Conservation (phyloP, 2,113 vertebrate species). For the Tonatia bakeri region DNA sequence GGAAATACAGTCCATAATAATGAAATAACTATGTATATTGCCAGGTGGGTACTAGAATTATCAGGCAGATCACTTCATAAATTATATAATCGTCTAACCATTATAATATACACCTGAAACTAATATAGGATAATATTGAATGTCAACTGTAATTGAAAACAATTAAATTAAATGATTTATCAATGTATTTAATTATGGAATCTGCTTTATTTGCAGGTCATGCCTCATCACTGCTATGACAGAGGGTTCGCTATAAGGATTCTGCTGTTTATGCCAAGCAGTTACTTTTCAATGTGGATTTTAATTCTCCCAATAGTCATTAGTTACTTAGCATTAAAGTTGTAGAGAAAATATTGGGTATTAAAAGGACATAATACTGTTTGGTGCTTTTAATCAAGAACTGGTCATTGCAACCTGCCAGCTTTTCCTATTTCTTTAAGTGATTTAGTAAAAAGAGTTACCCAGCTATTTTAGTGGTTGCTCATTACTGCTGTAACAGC, state of each 20-base stretch:
- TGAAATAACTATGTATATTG: not conserved
- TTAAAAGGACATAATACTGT: not conserved
- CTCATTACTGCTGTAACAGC: not conserved
- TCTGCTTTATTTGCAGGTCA: not conserved
- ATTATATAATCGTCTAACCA: not conserved
- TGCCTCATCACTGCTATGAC: not conserved
- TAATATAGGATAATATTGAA: not conserved
- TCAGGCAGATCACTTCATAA: not conserved
- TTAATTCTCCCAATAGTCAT: not conserved
- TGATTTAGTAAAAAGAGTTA: not conserved
- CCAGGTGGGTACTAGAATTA: not conserved
- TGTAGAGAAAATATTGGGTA: not conserved
- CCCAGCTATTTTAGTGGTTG: not conserved
- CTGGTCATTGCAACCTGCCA: not conserved
- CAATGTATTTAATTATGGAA: not conserved
- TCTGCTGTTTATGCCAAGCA: not conserved
- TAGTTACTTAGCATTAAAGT: not conserved
- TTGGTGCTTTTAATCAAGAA: not conserved
- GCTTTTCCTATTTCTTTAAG: not conserved
- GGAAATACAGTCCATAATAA: not conserved
- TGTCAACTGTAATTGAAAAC: not conserved
- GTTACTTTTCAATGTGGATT: not conserved
- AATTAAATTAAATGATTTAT: not conserved
- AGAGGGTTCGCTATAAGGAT: not conserved
- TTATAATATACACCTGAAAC: not conserved